Evolutionary conservation across 2,888 invertebrate species (phyloP), one percentile per base, ranked within the genome.

Genomic region (Neoaliturus tenellus): DNA sequence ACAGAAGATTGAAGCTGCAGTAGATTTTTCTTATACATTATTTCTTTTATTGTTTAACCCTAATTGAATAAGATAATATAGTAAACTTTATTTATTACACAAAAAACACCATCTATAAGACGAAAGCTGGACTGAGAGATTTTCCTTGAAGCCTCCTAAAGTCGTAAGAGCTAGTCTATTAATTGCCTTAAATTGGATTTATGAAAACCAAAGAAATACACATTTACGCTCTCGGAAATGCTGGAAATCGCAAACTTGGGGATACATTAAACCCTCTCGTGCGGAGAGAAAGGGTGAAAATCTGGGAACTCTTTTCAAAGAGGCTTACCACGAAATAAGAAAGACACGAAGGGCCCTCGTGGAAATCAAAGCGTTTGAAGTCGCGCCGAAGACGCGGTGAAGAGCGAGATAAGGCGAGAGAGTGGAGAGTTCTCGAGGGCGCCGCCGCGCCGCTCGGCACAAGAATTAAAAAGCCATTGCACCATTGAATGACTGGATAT

Each of bases 361-460:
- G 28, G 78, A 78, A 78, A 78, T 78, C 78, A 78, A 78, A 78
- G 78, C 78, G 78, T 78, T 78, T 78, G 78, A 78, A 78, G 78
- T 78, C 78, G n/a, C 55, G 78, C 28, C 78, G 78, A 78, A 78
- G 78, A 78, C 78, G 78, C n/a, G n/a, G n/a, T 20, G n/a, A 33
- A 78, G 55, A 31, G 35, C n/a, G 23, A 2, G 55, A 55, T 55
- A 78, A 55, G 55, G 55, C 35, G 55, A n/a, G 55, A 44, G 48
- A n/a, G 28, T 44, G 33, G 31, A 55, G 78, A 55, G 75, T 28
- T n/a, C 20, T 73, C 39, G 33, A 73, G 48, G 35, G 55, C 35
- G 12, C 48, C 20, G 51, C 17, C 25, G 4, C 44, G 44, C 20
- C 71, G 71, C 31, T n/a, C n/a, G n/a, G n/a, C n/a, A n/a, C 35